Percentiles rank a stretch among this genome's conserved stretches.
These are phyloP conservation scores for Choristoneura rosaceana DNA, from an alignment of 2,888 invertebrate genomes.

Conservation along the genomic window DNA sequence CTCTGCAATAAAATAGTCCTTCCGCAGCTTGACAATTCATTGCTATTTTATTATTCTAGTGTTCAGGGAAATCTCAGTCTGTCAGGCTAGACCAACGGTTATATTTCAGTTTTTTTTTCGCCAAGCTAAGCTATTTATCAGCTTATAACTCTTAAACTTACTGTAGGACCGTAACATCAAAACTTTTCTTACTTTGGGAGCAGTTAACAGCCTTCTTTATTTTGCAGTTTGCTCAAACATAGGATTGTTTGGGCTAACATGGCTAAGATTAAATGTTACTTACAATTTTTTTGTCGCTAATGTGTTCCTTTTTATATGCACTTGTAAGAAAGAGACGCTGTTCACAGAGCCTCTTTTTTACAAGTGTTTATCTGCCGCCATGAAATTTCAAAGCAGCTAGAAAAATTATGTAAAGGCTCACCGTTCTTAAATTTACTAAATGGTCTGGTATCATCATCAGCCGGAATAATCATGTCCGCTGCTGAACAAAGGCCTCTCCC, in stretches of 20 bases:
- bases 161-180: background rate
- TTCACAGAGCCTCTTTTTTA: no score
- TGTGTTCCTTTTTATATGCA: no score
- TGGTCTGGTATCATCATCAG: no score
- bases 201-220: background rate
- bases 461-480: no score
- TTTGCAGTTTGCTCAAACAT: background rate
- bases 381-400: no score
- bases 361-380: no score
- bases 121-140: background rate
- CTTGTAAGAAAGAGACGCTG: no score
- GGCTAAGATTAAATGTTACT: background rate
- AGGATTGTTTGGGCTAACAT: no score
- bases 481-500: no score
- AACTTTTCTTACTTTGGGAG: background rate
- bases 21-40: slow-evolving; percentile 2
- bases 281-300: no score
- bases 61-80: slow-evolving; percentile 31
- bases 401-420: no score
- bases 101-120: slow-evolving; percentile 15
- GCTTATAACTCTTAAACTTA: background rate
- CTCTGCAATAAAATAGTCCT: background rate
- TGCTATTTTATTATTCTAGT: slow-evolving; percentile 22
- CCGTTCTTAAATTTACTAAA: no score
- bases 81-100: background rate